Evolutionary conservation across 2,797 vertebrate species (phyloP), one percentile per base, ranked within the genome.

Genomic region (Fundulus diaphanus): DNA sequence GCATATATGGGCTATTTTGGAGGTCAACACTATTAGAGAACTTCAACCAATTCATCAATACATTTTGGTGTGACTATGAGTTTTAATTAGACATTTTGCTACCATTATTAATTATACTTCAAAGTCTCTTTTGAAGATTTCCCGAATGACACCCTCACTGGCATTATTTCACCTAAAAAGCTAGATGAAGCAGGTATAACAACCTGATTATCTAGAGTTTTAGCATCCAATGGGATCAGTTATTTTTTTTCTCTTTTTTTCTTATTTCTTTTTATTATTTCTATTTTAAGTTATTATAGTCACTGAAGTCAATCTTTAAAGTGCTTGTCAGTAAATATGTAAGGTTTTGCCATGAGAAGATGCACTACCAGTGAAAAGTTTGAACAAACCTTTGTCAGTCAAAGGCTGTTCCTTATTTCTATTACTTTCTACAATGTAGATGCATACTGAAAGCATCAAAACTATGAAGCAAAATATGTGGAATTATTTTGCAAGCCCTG

Each of bases 181-280:
- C 61, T 42, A 57, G 31, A 82, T 71, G 52, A 83, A 73, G 73
- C 67, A 51, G 74, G 79, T 77, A 52, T 66, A 82, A 70, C 73
- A 79, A 88, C 84, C 79, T 93, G 89, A 93, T 93, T 92, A 91
- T 75, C 90, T 82, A 84, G 82, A 73, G 77, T 59, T 78, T 82
- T 85, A 84, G 44, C 83, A 81, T 92, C 85, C 51, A 76, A 77
- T 49, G 65, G 70, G 70, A 85, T 71, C 52, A 68, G 71, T 66
- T 79, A 80, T 77, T 40, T n/a, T n/a, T n/a, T n/a, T n/a, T n/a
- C n/a, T n/a, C n/a, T n/a, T n/a, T n/a, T n/a, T 91, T 77, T 79
- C 82, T n/a, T n/a, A n/a, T n/a, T n/a, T n/a, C n/a, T n/a, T n/a
- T 91, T 77, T 79, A 82, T n/a, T n/a, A n/a, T n/a, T n/a, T n/a